A percentile compares a stretch with the other conserved stretches of the same genome.
Conservation (phyloP, 2,113 vertebrate species). For the Galbula dea region DNA sequence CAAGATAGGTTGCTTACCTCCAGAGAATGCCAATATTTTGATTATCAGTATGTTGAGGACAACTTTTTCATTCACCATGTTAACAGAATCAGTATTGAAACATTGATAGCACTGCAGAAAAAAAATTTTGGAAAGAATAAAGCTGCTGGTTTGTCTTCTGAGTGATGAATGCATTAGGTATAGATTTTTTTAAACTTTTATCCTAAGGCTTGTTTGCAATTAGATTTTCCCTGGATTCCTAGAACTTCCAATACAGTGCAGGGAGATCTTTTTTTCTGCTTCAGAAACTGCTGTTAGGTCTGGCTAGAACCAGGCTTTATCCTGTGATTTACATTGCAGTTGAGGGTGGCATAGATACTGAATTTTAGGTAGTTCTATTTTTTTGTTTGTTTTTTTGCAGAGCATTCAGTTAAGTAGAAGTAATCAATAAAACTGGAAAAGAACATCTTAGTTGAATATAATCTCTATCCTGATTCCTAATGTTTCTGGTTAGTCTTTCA, state of each 20-base stretch:
- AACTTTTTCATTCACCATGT: background rate
- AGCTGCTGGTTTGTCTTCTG: background rate
- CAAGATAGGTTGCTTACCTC: background rate
- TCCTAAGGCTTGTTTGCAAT: background rate
- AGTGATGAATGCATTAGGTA: background rate
- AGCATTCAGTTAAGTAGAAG: background rate
- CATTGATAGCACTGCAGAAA: background rate
- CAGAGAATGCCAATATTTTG: background rate
- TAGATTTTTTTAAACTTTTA: background rate
- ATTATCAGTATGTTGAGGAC: background rate
- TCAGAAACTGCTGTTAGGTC: background rate
- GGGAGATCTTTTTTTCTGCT: background rate
- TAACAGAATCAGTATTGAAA: background rate
- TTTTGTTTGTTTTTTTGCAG: background rate
- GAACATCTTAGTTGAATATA: background rate
- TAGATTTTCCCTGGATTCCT: background rate
- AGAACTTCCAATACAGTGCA: background rate
- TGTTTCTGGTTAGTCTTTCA: background rate
- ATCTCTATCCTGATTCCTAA: background rate
- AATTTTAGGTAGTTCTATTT: background rate
- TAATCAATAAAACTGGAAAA: background rate
- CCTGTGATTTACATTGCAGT: background rate
- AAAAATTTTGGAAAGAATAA: background rate
- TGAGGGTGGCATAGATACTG: background rate
- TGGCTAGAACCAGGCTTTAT: background rate